Evolutionary conservation across 1,140 invertebrate species (phyloP), one percentile per base, ranked within the genome.

Genomic region (Psix sp.): DNA sequence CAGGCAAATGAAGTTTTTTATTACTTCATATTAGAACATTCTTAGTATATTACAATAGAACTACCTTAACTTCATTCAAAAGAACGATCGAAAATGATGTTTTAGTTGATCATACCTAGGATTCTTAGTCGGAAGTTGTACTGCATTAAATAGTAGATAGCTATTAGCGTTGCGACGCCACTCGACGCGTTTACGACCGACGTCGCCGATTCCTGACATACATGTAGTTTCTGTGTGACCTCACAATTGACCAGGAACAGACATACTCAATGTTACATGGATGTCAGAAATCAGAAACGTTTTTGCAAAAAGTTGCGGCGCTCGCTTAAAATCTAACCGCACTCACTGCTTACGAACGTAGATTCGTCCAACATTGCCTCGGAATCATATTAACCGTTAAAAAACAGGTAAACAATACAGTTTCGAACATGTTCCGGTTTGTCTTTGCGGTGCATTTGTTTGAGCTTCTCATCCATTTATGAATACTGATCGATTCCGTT

Each of bases 141-240:
- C 42, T 42, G 16, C 21, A 11, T 62, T 40, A 57, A 63, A 48
- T 67, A 54, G 36, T 49, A 43, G 35, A 71, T 51, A 68, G 40
- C 60, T 70, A 75, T 88, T 86, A 77, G 86, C 85, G 79, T 81
- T 87, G 79, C 86, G 84, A 80, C 85, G 85, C 85, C 85, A 87
- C 80, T 88, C 85, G 80, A 88, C 86, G 80, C 84, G 84, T 85
- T 85, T 86, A 77, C 85, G 86, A 80, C 85, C 84, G 73, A 88
- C 78, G 82, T 85, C 82, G 80, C 86, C 84, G 79, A 80, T 80
- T 80, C 85, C 85, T 85, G 85, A 86, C 86, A 87, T 88, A 83
- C 87, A 87, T 87, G 80, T 84, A 86, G 79, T 78, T 86, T 87
- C 75, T 73, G 72, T 78, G 67, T 75, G 77, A 79, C 67, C 74